A percentile compares a stretch with the other conserved stretches of the same genome.
Conservation (phyloP, 2,113 vertebrate genomes). For the Tinamus guttatus region DNA sequence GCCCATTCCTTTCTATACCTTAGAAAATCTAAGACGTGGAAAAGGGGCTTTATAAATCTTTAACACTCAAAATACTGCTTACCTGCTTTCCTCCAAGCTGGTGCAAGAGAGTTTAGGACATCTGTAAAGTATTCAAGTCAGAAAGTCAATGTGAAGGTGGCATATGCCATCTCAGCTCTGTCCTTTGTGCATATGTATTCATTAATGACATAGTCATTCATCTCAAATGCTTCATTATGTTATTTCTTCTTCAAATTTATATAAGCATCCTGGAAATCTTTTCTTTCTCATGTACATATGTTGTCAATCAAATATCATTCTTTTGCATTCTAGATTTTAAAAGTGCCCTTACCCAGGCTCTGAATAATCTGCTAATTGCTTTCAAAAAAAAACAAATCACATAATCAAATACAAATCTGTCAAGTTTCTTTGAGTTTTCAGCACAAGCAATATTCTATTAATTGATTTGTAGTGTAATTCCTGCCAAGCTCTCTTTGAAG, state of each 20-base stretch:
- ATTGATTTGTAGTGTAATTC: slow-evolving; percentile 27
- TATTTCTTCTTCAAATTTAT: neutral
- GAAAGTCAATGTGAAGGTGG: neutral
- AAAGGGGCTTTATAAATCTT: neutral
- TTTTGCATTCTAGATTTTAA: neutral
- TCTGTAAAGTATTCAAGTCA: neutral
- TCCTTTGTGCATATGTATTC: neutral
- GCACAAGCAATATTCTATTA: neutral
- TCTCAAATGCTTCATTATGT: neutral
- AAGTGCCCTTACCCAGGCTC: neutral
- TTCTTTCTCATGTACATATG: neutral
- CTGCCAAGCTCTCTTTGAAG: neutral
- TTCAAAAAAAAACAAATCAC: slow-evolving; percentile 4
- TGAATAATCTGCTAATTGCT: slow-evolving; percentile 27
- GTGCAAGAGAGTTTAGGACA: neutral
- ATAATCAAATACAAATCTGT: slow-evolving; percentile 22
- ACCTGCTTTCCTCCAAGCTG: neutral
- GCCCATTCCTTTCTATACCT: neutral
- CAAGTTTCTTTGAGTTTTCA: neutral
- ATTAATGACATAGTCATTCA: neutral
- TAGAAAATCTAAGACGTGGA: neutral
- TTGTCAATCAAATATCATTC: neutral
- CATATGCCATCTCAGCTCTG: neutral
- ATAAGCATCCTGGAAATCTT: neutral
- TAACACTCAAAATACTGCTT: neutral